Base-by-base conservation (phyloP, 2,888 invertebrate genomes). In the Drosophila colorata region DNA sequence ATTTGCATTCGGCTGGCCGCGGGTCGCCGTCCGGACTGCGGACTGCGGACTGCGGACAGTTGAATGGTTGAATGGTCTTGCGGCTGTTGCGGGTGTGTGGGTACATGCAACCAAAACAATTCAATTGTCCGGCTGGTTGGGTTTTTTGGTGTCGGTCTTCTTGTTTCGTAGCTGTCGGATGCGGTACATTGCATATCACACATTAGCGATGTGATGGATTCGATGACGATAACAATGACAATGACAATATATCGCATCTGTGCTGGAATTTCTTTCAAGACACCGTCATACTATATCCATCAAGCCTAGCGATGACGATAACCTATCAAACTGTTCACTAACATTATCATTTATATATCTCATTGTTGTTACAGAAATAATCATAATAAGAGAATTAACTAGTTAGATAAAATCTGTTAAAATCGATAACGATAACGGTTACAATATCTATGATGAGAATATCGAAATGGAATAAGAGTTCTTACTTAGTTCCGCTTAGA, bases 101-200 rank as follows among this genome's bases (percentile, higher is more conserved):
- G 43, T 48, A 25, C 40, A 49, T 43, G 52, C 43, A 71, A 66
- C 61, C 74, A 68, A 77, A 85, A 83, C 85, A 85, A 82, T 87
- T 84, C 85, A 85, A 85, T 84, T 85, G 86, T 84, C 73, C 74
- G 81, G 66, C 85, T 80, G 80, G 73, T 82, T 81, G 73, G 51
- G 49, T 78, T 64, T 52, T 58, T 57, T 68, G 69, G 77, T 84
- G 71, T 86, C 76, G 58, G 68, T 52, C 75, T 64, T 67, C 60
- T 74, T 87, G 77, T 79, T 63, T 76, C 58, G 44, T 60, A 43
- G 68, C 81, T 74, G 78, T 81, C 74, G 74, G 86, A 90, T 76
- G 74, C 76, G 90, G 79, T 80, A 90, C 90, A 90, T 90, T 90
- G 89, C 88, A 86, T 81, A 85, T 90, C 88, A 90, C 90, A 90